Conservation (phyloP, 1,140 invertebrate species). For the Trypoxylus dichotomus region DNA sequence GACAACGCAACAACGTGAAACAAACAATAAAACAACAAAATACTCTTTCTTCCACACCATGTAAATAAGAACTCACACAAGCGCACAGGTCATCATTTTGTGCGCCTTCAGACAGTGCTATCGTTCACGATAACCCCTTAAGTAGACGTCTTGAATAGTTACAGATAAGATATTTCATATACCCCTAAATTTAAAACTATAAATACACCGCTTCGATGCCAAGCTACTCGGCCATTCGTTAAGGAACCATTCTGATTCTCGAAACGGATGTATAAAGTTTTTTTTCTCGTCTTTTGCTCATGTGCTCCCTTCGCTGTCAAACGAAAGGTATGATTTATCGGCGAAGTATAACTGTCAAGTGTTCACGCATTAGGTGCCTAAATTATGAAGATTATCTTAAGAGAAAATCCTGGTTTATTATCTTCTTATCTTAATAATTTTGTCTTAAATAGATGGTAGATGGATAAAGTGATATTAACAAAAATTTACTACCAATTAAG, state of each 20-base stretch:
- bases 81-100: conserved; percentile 11
- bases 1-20: not conserved
- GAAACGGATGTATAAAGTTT: conserved; percentile 14
- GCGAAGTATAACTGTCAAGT: conserved; percentile 8
- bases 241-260: not conserved
- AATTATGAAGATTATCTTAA: not conserved
- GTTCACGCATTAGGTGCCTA: conserved; percentile 20
- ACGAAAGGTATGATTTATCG: not conserved
- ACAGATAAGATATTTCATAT: conserved; percentile 21
- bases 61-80: not conserved
- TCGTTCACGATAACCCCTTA: conserved; percentile 22
- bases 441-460: not conserved
- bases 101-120: conserved; percentile 17
- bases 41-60: not conserved
- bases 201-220: not conserved
- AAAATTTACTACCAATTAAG: conserved; percentile 18
- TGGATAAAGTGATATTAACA: conserved; percentile 15
- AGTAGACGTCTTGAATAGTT: conserved; percentile 14
- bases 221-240: not conserved
- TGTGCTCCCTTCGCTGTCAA: not conserved
- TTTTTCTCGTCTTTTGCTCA: not conserved
- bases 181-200: conserved; percentile 15
- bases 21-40: not conserved
- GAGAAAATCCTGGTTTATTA: conserved; percentile 5
- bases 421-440: conserved; percentile 22